Conservation (phyloP, 2,888 invertebrate species). For the Phyllotreta striolata region DNA sequence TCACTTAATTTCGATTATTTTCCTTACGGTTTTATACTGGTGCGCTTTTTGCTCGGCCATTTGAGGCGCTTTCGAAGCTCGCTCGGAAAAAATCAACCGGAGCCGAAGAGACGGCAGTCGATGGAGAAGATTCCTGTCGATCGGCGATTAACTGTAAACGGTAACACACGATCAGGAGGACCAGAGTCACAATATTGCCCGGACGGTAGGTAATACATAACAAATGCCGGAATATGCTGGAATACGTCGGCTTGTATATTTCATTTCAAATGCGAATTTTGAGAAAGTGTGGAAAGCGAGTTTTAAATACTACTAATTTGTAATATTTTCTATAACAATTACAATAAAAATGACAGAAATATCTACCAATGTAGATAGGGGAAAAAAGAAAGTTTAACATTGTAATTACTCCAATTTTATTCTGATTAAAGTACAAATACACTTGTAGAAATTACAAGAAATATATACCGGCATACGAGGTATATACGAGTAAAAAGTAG, state of each 20-base stretch:
- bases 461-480: not conserved
- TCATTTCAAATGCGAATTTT: too few species aligned
- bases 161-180: conserved; percentile 21
- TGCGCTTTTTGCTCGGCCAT: too few species aligned
- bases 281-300: too few species aligned
- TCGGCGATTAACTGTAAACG: conserved; percentile 24
- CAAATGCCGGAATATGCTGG: too few species aligned
- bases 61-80: too few species aligned
- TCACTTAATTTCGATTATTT: too few species aligned
- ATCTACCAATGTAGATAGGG: too few species aligned
- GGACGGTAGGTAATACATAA: not conserved
- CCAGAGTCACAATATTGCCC: conserved; percentile 13
- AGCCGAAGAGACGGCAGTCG: conserved; percentile 12
- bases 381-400: not conserved
- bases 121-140: conserved; percentile 17
- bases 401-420: not conserved
- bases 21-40: too few species aligned
- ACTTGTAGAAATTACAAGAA: not conserved
- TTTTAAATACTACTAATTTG: too few species aligned
- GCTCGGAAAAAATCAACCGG: conserved; percentile 8
- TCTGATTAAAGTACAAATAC: not conserved
- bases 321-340: too few species aligned
- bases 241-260: too few species aligned
- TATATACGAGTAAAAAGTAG: conserved; percentile 11
- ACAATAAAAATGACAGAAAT: too few species aligned